Percentiles rank a stretch among this genome's conserved stretches.
phyloP scores from a whole-genome alignment of 2,113 vertebrate species.

The Passer montanus region DNA sequence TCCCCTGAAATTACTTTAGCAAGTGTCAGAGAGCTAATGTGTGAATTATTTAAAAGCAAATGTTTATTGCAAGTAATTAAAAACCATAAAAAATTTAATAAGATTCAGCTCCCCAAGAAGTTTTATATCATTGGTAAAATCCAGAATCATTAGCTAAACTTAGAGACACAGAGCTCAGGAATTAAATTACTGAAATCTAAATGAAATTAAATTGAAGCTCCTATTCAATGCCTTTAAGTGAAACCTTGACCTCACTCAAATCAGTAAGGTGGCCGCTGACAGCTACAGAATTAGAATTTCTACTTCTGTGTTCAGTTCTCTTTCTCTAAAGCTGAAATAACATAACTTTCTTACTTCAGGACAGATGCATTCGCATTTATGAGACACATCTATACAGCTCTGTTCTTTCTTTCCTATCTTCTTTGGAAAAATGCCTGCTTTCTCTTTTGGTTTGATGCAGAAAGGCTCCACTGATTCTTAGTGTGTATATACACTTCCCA shows the following conservation, averaged over 20 bases:
- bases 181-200: neutral
- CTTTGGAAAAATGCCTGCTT: neutral
- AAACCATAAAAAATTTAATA: neutral
- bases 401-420: neutral
- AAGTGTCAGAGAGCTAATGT: neutral
- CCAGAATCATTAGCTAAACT: neutral
- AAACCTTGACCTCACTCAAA: neutral
- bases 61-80: neutral
- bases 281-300: neutral
- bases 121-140: neutral
- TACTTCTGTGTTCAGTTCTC: neutral
- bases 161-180: neutral
- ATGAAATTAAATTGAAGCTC: neutral
- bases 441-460: neutral
- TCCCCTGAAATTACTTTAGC: neutral
- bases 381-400: neutral
- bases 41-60: slow-evolving; percentile 2
- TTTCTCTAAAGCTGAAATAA: neutral
- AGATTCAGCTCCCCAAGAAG: neutral
- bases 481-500: neutral
- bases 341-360: neutral
- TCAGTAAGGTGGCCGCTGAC: neutral
- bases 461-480: neutral
- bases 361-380: neutral
- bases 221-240: neutral